phyloP scores from a whole-genome alignment of 2,888 invertebrate species.

The Pseudeuparius sepicola region DNA sequence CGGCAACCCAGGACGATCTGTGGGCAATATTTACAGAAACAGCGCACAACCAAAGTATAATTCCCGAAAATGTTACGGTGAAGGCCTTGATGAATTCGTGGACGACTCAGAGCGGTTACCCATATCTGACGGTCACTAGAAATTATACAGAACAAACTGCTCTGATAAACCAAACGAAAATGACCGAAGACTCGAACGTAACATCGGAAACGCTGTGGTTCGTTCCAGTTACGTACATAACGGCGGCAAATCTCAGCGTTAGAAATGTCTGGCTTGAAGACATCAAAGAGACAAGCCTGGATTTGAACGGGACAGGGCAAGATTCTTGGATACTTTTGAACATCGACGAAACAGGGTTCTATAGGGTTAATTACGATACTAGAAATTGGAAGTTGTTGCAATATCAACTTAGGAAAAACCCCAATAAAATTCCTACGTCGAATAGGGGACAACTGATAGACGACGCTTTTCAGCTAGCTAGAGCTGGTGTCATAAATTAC shows the following conservation, averaged over 20 bases:
- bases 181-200: conserved; percentile 27
- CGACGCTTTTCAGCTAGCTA: conserved; percentile 59
- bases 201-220: conserved; percentile 42
- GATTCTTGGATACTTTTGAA: conserved; percentile 52
- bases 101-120: conserved; percentile 63
- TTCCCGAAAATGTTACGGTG: conserved; percentile 41
- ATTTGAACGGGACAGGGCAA: conserved; percentile 27
- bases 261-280: conserved; percentile 30
- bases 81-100: conserved; percentile 59
- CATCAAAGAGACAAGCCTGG: conserved; percentile 26
- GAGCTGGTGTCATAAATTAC: conserved; percentile 48
- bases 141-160: conserved; percentile 39
- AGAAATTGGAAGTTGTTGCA: conserved; percentile 48
- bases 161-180: conserved; percentile 41
- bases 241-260: conserved; percentile 24
- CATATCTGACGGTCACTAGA: conserved; percentile 49
- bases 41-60: conserved; percentile 28
- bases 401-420: conserved; percentile 36
- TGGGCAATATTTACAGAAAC: conserved; percentile 48
- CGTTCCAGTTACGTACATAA: conserved; percentile 48
- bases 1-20: conserved; percentile 56
- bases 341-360: conserved; percentile 52
- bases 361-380: conserved; percentile 52
- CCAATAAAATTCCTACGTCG: conserved; percentile 44
- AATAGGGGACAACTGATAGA: conserved; percentile 63